Evolutionary conservation across 2,888 invertebrate species (phyloP), one percentile per base, ranked within the genome.

Genomic region (Deilephila porcellus): DNA sequence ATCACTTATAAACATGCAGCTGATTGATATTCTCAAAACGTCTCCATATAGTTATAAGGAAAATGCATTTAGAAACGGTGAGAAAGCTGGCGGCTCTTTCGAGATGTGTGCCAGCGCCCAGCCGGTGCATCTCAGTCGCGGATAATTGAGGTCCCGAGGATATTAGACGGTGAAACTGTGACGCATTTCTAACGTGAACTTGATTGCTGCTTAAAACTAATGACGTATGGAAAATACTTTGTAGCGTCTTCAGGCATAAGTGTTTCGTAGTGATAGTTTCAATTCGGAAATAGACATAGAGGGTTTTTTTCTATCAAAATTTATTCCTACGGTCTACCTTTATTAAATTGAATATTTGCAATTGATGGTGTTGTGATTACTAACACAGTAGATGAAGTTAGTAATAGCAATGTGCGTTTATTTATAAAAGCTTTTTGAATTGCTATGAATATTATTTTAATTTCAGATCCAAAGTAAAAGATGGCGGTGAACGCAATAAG

Each of bases 401-500:
- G 11, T 11, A 45, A 45, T 45, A 11, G 11, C 3, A 45, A 45
- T 8, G 4, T 6, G 1, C 1, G 7, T 60, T 60, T 60, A 60
- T 60, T 7, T 56, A 53, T 56, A 29, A 4, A 4, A 59, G 32
- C 7, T 71, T 32, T 32, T 25, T 45, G 32, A 20, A 19, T 29
- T 32, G 45, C 45, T 32, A 70, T 60, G 45, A 62, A 63, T 72
- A 67, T 60, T 71, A 80, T 92, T 91, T 7, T 87, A 91, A 91
- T 78, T 79, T 75, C 71, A 70, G 37, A 74, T 60, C 56, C 70
- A 60, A 32, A 73, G 74, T 53, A 74, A 76, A 86, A 89, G 80
- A 93, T 93, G 93, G 88, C 88, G 86, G 37, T 88, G 56, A 82
- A 86, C 53, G 81, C 82, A 11, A 56, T 90, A 60, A 78, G 83